Evolutionary conservation across 2,888 invertebrate genomes (phyloP).

Genomic region (Polydrusus tereticollis): DNA sequence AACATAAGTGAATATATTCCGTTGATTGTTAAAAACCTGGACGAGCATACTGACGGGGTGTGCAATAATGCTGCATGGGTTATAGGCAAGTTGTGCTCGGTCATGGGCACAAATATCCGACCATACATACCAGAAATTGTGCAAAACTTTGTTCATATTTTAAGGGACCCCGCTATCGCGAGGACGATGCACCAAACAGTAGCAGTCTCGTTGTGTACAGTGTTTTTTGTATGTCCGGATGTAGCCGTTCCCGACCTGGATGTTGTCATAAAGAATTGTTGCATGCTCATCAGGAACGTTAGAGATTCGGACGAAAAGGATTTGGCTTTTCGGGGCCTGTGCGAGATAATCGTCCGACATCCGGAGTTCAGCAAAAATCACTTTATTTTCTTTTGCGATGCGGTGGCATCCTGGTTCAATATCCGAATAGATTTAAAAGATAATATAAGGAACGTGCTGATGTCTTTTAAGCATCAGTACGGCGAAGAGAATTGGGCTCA

Average conservation of each 20-base stretch:
- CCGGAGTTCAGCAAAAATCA: conserved; percentile 95
- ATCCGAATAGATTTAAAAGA: conserved; percentile 94
- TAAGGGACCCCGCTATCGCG: conserved; percentile 94
- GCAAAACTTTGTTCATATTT: conserved; percentile 89
- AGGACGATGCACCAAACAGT: conserved; percentile 99
- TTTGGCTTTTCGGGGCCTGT: conserved; percentile 98
- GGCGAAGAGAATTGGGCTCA: conserved; percentile 97
- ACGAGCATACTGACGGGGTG: conserved; percentile 96
- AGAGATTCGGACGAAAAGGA: conserved; percentile 99
- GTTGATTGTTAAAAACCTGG: conserved; percentile 94
- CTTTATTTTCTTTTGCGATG: conserved; percentile 99
- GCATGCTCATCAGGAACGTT: conserved; percentile 95
- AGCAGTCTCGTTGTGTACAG: conserved; percentile 99
- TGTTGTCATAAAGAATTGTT: conserved; percentile 99
- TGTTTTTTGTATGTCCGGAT: conserved; percentile 99
- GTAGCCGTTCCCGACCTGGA: conserved; percentile 89
- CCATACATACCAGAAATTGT: conserved; percentile 91
- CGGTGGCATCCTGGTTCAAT: conserved; percentile 92
- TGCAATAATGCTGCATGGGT: conserved; percentile 99
- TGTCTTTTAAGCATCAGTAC: conserved; percentile 95
- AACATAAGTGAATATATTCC: conserved; percentile 97
- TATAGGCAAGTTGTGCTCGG: conserved; percentile 97
- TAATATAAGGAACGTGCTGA: conserved; percentile 92
- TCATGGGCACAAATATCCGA: conserved; percentile 92
- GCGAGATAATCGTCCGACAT: conserved; percentile 97